These are phyloP conservation scores for Dasyurus viverrinus DNA, from an alignment of 2,113 vertebrate genomes.

Conservation along the genomic window DNA sequence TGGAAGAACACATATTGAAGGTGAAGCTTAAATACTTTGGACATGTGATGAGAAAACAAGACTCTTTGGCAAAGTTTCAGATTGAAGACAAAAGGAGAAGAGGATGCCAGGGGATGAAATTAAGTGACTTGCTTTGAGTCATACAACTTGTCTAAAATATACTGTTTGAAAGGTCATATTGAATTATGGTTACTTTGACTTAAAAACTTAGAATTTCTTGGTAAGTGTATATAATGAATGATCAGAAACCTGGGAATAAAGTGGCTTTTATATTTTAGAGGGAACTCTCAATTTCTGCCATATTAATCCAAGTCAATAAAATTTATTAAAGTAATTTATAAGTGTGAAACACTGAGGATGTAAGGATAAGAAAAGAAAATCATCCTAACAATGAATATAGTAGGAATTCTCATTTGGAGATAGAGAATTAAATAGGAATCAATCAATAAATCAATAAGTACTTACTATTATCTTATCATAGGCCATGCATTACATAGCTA, in stretches of 20 bases:
- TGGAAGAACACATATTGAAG: too few species aligned
- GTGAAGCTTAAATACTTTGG: too few species aligned
- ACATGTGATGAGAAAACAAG: too few species aligned
- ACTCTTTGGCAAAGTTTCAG: too few species aligned
- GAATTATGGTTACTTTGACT: not conserved
- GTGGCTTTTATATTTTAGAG: not conserved
- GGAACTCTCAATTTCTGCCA: not conserved
- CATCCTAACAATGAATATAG: not conserved
- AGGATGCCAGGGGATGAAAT: too few species aligned
- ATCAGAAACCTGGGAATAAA: not conserved
- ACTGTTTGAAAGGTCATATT: not conserved
- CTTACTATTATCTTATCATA: not conserved
- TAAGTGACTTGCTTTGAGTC: too few species aligned
- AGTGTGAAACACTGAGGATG: not conserved
- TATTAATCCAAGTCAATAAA: not conserved
- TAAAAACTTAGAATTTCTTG: not conserved
- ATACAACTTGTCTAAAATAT: too few species aligned
- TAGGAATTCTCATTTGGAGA: not conserved
- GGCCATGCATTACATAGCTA: not conserved
- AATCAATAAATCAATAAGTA: not conserved
- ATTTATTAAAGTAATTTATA: not conserved
- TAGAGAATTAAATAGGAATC: not conserved
- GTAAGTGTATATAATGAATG: not conserved
- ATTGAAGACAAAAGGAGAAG: too few species aligned
- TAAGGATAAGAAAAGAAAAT: not conserved